A percentile compares a stretch with the other conserved stretches of the same genome.
These are phyloP conservation scores for Circaetus gallicus DNA, from an alignment of 2,113 vertebrate species.

Conservation along the genomic window DNA sequence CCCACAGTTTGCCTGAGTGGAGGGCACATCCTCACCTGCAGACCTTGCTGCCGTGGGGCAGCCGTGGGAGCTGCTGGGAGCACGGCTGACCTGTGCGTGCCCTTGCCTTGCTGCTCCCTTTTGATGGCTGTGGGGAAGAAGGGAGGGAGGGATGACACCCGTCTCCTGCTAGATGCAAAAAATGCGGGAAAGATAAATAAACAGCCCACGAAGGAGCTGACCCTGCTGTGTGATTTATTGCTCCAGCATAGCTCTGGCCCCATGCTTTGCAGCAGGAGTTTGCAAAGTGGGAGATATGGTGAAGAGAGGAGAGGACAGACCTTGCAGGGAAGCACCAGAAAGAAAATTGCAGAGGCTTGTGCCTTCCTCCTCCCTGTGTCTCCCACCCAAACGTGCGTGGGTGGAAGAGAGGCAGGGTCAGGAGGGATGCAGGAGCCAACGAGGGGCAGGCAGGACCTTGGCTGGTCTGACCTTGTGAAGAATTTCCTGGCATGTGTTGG, in stretches of 20 bases:
- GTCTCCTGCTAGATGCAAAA: neutral
- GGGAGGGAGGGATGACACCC: neutral
- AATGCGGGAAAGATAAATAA: neutral
- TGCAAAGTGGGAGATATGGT: neutral
- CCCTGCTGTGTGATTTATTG: neutral
- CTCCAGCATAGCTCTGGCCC: neutral
- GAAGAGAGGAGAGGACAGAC: neutral
- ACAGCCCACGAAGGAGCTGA: neutral
- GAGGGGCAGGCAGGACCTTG: neutral
- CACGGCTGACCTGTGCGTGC: accelerated
- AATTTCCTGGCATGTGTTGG: neutral
- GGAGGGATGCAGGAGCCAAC: neutral
- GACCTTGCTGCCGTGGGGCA: neutral
- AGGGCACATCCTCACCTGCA: accelerated
- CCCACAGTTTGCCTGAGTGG: accelerated
- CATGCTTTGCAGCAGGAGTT: neutral
- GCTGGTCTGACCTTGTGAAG: neutral
- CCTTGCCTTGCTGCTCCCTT: neutral
- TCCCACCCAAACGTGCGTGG: accelerated
- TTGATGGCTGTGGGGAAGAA: neutral
- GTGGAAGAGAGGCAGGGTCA: neutral
- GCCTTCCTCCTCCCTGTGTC: neutral
- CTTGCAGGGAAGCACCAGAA: neutral
- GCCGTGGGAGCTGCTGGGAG: neutral
- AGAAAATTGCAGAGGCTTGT: neutral